Conservation (phyloP, 2,113 vertebrate species). For the Cranoglanis bouderius region DNA sequence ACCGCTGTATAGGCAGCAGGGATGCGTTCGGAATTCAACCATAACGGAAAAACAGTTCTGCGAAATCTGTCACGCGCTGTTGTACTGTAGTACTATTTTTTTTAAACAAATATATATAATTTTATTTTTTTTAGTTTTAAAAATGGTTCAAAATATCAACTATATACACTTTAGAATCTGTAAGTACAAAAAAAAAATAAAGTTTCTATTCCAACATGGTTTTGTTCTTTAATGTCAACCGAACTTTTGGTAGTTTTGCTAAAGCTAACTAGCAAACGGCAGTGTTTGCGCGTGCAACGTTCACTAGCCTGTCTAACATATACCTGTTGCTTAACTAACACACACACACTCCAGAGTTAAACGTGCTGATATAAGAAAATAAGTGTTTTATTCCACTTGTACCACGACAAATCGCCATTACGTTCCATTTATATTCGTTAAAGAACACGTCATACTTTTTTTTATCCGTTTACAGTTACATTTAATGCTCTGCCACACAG, state of each 20-base stretch:
- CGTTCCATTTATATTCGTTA: too few species aligned
- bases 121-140: background rate
- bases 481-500: background rate
- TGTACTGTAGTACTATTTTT: background rate
- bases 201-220: background rate
- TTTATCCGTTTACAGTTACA: background rate
- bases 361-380: background rate
- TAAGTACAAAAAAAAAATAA: too few species aligned
- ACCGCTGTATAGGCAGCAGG: background rate
- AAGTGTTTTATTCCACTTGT: background rate
- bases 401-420: too few species aligned
- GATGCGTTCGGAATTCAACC: background rate
- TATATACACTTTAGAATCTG: background rate
- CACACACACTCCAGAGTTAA: background rate
- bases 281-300: background rate
- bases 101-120: background rate
- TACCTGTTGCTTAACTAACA: background rate
- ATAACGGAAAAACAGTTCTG: background rate
- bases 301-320: background rate
- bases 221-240: background rate
- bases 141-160: too few species aligned
- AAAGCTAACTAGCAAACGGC: background rate
- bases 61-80: too few species aligned
- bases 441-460: fast-evolving
- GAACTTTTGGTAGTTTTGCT: background rate